Conservation (phyloP, 1,140 invertebrate species). For the Orius insidiosus region DNA sequence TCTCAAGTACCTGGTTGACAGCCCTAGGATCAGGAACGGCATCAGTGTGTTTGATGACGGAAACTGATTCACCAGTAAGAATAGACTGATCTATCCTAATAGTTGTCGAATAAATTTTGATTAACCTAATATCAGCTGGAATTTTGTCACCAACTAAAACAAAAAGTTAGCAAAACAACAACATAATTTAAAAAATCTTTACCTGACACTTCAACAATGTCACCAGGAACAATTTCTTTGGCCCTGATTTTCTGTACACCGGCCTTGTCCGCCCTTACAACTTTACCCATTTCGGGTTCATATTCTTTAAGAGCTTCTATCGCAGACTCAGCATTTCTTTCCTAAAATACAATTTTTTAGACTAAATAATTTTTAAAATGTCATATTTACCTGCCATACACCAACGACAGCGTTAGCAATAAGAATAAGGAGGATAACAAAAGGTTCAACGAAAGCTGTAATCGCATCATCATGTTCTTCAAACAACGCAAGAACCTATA, state of each 20-base stretch:
- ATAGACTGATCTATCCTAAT: conserved; percentile 99
- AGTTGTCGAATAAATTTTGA: conserved; percentile 95
- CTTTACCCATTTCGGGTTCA: conserved; percentile 99
- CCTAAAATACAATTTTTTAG: conserved; percentile 36
- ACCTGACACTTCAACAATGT: conserved; percentile 95
- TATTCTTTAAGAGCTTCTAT: conserved; percentile 99
- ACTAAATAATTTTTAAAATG: conserved; percentile 5
- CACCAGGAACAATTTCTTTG: conserved; percentile 95
- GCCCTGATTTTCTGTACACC: conserved; percentile 96
- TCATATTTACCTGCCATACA: conserved; percentile 89
- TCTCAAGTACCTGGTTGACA: conserved; percentile 61
- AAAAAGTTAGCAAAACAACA: too few species aligned
- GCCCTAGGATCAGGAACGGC: conserved; percentile 89
- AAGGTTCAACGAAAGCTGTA: conserved; percentile 99
- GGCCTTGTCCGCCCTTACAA: conserved; percentile 80
- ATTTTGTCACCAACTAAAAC: conserved; percentile 97
- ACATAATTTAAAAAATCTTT: too few species aligned
- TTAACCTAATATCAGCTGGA: conserved; percentile 94
- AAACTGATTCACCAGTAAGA: conserved; percentile 98
- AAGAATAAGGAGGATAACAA: conserved; percentile 99
- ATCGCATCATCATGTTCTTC: conserved; percentile 97
- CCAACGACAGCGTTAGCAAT: conserved; percentile 99
- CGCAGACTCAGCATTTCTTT: conserved; percentile 98
- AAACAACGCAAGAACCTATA: conserved; percentile 98
- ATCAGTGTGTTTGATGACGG: conserved; percentile 98